Evolutionary conservation across 2,797 vertebrate genomes (phyloP).

Genomic region (Scarus forsteni): DNA sequence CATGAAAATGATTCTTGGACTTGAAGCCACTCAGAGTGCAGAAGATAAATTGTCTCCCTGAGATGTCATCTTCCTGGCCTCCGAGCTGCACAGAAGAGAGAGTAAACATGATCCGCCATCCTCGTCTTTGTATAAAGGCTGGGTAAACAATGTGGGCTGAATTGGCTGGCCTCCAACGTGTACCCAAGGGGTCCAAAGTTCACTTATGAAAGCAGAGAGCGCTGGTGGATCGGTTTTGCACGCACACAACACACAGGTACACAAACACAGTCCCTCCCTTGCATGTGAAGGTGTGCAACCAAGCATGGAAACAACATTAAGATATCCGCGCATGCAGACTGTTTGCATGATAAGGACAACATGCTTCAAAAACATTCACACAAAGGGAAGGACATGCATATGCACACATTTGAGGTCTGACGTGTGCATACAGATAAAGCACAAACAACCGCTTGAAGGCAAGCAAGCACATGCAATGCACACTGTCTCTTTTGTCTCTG

Average conservation of each 20-base stretch:
- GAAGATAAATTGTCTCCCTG: slow-evolving; percentile 35
- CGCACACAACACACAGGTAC: slow-evolving; percentile 44
- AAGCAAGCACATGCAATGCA: slow-evolving; percentile 4
- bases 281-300: slow-evolving; percentile 41
- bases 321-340: slow-evolving; percentile 1
- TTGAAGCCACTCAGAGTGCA: slow-evolving; percentile 23
- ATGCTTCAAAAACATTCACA: slow-evolving; percentile 7
- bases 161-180: slow-evolving; percentile 52
- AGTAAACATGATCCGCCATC: slow-evolving; percentile 51
- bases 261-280: slow-evolving; percentile 16
- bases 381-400: not conserved
- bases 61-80: slow-evolving; percentile 47
- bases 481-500: slow-evolving; percentile 23
- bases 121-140: slow-evolving; percentile 36
- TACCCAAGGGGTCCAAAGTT: slow-evolving; percentile 75
- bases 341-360: slow-evolving; percentile 17
- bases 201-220: slow-evolving; percentile 56
- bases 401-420: not conserved
- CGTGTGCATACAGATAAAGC: not conserved
- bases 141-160: slow-evolving; percentile 63
- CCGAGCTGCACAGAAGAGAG: slow-evolving; percentile 30
- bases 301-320: slow-evolving; percentile 27
- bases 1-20: slow-evolving; percentile 50
- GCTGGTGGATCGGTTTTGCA: slow-evolving; percentile 51
- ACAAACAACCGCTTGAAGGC: not conserved